Base-by-base conservation (phyloP, 1,140 invertebrate species). In the Bicyclus anynana region DNA sequence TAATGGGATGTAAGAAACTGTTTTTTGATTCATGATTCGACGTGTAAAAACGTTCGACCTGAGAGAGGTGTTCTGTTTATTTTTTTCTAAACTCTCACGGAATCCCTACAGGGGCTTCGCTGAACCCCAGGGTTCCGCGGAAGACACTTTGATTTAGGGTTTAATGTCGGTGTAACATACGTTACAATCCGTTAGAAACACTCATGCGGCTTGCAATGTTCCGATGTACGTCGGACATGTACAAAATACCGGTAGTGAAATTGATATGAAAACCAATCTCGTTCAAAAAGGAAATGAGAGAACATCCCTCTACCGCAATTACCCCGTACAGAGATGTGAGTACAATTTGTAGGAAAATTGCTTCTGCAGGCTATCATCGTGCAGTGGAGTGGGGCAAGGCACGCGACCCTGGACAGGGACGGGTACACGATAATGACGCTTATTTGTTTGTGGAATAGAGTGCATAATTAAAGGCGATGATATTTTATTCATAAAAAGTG, bases 261-360 rank as follows among this genome's bases (percentile, higher is more conserved):
- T 64, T 51, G 59, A 71, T 67, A 68, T 63, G 65, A 69, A 69
- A 67, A 62, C 53, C 64, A 59, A 73, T 73, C 70, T 73, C 62
- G 64, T 69, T 70, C 42, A 46, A 74, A 57, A 40, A 74, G 69
- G 71, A 74, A 80, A 77, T 69, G 57, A 72, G 74, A 68, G 62
- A 67, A 65, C 69, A 62, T 64, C 71, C 75, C 71, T n/a, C n/a
- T n/a, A n/a, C 38, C 54, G 49, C 69, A 75, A 72, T 77, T 69
- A 72, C 77, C 67, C 70, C 67, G 65, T 65, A 60, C 69, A 68
- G 72, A 72, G 74, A 65, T 81, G 72, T 21, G 13, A 44, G 42
- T 72, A 80, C 72, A 77, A 80, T 80, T 65, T 69, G 75, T 72
- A 71, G 67, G 72, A 76, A 81, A 85, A 84, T 85, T 85, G 71